Evolutionary conservation across 2,888 invertebrate genomes (phyloP).

Genomic region (Galerucella nymphaeae): DNA sequence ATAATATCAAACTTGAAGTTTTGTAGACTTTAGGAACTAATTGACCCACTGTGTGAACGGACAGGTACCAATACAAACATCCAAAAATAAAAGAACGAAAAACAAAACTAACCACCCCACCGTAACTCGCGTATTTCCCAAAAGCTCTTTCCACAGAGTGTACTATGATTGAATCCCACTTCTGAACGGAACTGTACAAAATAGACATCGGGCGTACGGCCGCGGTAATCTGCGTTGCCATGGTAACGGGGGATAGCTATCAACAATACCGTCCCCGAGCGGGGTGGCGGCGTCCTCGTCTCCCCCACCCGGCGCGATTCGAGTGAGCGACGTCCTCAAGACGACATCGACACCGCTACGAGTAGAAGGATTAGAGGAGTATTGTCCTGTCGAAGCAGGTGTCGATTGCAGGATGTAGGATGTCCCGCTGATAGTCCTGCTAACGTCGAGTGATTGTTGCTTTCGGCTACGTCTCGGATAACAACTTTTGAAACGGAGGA

Average conservation of each 20-base stretch:
- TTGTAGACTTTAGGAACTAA: background rate
- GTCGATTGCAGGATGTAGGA: slow-evolving; percentile 46
- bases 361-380: slow-evolving; percentile 43
- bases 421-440: background rate
- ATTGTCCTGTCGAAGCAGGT: slow-evolving; percentile 49
- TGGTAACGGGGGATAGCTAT: slow-evolving; percentile 66
- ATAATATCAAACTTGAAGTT: no score
- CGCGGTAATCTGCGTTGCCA: slow-evolving; percentile 66
- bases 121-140: slow-evolving; percentile 31
- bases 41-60: slow-evolving; percentile 23
- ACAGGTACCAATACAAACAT: slow-evolving; percentile 10
- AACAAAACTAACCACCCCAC: slow-evolving; percentile 17
- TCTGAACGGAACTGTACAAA: slow-evolving; percentile 63
- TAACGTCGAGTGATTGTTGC: slow-evolving; percentile 1
- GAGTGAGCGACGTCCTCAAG: slow-evolving; percentile 26
- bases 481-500: background rate
- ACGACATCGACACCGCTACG: slow-evolving; percentile 14
- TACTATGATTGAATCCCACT: slow-evolving; percentile 66
- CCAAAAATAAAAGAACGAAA: slow-evolving; percentile 18
- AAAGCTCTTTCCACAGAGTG: slow-evolving; percentile 53
- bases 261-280: slow-evolving; percentile 62
- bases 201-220: slow-evolving; percentile 67
- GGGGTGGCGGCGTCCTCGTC: slow-evolving; percentile 19
- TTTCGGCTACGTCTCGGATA: slow-evolving; percentile 6
- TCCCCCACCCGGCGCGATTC: slow-evolving; percentile 20